A percentile compares a stretch with the other conserved stretches of the same genome.
These are phyloP conservation scores for Danio tinwini DNA, from an alignment of 2,797 vertebrate genomes.

Conservation along the genomic window DNA sequence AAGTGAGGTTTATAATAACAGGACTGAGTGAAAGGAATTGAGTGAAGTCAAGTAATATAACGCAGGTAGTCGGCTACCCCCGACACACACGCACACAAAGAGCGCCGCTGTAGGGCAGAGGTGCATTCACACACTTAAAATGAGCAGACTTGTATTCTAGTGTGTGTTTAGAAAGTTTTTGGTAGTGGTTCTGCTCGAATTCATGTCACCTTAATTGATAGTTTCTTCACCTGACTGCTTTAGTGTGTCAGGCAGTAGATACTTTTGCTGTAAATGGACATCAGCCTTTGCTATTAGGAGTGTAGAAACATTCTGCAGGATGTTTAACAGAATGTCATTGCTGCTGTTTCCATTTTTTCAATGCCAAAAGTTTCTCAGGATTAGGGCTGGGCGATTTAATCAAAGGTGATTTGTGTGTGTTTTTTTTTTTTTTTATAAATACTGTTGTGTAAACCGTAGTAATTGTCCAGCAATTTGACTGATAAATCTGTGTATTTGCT, in stretches of 20 bases:
- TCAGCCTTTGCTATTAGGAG: neutral
- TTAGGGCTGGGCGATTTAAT: no score
- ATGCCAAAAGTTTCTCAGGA: neutral
- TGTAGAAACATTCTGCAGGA: neutral
- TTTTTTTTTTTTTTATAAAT: no score
- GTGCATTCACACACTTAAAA: neutral
- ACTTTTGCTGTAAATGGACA: constrained; percentile 11
- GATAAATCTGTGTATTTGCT: neutral
- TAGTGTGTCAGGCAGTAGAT: constrained; percentile 19
- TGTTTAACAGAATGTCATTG: neutral
- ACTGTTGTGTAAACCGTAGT: neutral
- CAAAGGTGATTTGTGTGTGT: no score
- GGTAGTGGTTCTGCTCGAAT: neutral
- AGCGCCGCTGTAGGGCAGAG: neutral
- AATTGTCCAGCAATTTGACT: neutral
- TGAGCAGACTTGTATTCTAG: neutral
- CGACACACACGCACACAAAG: constrained; percentile 16
- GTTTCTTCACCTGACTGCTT: constrained; percentile 8
- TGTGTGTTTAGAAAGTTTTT: constrained; percentile 6
- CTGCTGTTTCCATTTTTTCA: neutral
- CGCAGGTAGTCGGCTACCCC: neutral
- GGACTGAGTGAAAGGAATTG: constrained; percentile 21
- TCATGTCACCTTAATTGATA: constrained; percentile 19
- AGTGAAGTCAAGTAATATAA: constrained; percentile 32
- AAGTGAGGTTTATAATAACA: constrained; percentile 43